Conservation (phyloP, 2,797 vertebrate species). For the Triplophysa yarkandensis region DNA sequence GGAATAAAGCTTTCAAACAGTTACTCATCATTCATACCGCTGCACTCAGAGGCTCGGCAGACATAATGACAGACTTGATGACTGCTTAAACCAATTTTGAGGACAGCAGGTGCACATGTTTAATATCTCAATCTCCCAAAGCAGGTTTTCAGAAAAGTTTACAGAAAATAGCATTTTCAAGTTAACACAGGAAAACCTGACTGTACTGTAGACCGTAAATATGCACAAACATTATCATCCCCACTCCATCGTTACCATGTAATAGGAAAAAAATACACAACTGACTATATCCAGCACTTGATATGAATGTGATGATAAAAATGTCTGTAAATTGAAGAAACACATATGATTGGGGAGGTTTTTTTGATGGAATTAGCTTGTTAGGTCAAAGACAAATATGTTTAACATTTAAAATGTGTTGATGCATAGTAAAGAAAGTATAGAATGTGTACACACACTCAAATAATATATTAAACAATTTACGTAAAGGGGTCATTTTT, state of each 20-base stretch:
- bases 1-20: constrained; percentile 15
- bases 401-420: too few relatives aligned
- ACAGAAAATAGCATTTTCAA: background rate
- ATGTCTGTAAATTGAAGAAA: background rate
- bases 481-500: too few relatives aligned
- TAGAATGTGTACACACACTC: too few relatives aligned
- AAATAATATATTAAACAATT: too few relatives aligned
- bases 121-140: constrained; percentile 17
- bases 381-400: background rate
- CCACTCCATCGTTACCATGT: background rate
- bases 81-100: constrained; percentile 14
- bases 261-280: background rate
- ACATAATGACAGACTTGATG: constrained; percentile 34
- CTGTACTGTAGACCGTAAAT: background rate
- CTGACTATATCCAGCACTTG: background rate
- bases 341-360: background rate
- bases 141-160: background rate
- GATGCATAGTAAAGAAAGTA: too few relatives aligned
- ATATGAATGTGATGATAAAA: too few relatives aligned
- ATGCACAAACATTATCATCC: background rate
- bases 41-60: constrained; percentile 7
- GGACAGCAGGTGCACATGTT: constrained; percentile 9
- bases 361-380: background rate
- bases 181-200: background rate
- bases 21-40: constrained; percentile 18